phyloP scores from a whole-genome alignment of 2,113 vertebrate species.

The Phalacrocorax carbo region DNA sequence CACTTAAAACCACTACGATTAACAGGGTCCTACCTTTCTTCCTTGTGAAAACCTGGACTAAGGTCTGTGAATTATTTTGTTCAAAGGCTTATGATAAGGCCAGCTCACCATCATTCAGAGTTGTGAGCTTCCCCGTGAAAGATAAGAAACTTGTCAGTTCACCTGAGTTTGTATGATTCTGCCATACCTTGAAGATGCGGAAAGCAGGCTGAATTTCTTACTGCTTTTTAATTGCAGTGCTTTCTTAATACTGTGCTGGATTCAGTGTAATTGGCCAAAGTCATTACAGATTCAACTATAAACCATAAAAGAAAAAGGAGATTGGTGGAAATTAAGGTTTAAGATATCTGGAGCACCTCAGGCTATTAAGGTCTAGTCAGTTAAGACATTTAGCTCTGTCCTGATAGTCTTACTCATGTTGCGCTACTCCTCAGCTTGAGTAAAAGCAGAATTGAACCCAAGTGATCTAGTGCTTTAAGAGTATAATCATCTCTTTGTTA shows the following conservation, averaged over 20 bases:
- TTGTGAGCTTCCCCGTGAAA: not conserved
- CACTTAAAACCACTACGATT: not conserved
- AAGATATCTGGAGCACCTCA: not conserved
- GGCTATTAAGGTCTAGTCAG: not conserved
- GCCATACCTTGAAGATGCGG: not conserved
- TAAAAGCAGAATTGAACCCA: constrained; percentile 4
- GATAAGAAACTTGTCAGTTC: not conserved
- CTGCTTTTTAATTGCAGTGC: not conserved
- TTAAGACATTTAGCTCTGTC: not conserved
- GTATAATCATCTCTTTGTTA: constrained; percentile 22
- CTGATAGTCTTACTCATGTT: not conserved
- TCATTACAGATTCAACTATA: not conserved
- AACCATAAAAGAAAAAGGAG: not conserved
- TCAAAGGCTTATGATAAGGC: not conserved
- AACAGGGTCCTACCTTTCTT: not conserved
- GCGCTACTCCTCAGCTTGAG: not conserved
- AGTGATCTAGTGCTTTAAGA: constrained; percentile 12
- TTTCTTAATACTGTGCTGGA: not conserved
- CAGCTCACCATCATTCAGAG: not conserved
- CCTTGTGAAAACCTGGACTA: not conserved
- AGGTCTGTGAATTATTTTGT: not conserved
- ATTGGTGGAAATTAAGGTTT: not conserved
- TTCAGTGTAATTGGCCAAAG: not conserved
- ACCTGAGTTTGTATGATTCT: not conserved
- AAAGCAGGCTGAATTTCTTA: not conserved